Percentiles rank a stretch among this genome's conserved stretches.
Conservation (phyloP, 35 echinoderm and acorn worm genomes). For the Stichopus chloronotus region DNA sequence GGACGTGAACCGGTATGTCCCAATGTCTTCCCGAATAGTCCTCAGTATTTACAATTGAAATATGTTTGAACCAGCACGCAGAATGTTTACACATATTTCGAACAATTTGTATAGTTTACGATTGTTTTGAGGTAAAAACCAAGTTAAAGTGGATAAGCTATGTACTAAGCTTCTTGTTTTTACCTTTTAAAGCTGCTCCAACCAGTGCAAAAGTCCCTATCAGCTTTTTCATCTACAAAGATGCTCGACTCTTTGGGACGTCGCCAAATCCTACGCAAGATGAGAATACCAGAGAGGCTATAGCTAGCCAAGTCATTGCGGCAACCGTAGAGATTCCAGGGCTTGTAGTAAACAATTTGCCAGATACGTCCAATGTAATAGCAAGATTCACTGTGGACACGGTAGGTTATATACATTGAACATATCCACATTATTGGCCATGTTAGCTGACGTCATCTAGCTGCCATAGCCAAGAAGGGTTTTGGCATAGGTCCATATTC, state of each 20-base stretch:
- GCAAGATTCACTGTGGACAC: neutral
- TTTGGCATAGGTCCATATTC: no score
- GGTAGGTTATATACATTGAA: neutral
- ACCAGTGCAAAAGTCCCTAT: neutral
- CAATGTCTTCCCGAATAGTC: no score
- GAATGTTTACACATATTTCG: no score
- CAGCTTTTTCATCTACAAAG: constrained; percentile 22
- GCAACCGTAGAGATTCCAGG: neutral
- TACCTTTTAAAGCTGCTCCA: neutral
- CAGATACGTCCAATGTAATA: neutral
- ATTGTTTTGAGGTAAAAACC: no score
- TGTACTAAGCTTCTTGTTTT: neutral
- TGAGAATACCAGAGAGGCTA: neutral
- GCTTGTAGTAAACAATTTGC: neutral
- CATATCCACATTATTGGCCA: no score
- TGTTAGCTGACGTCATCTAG: no score
- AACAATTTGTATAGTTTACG: no score
- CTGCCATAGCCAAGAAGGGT: no score
- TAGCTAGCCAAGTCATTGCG: constrained; percentile 12
- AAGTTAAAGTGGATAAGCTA: no score
- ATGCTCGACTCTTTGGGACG: neutral
- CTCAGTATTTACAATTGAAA: no score
- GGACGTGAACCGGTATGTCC: no score
- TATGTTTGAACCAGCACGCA: no score
- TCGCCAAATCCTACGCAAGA: neutral